Base-by-base conservation (phyloP, 2,797 vertebrate species). In the Oreortyx pictus region DNA sequence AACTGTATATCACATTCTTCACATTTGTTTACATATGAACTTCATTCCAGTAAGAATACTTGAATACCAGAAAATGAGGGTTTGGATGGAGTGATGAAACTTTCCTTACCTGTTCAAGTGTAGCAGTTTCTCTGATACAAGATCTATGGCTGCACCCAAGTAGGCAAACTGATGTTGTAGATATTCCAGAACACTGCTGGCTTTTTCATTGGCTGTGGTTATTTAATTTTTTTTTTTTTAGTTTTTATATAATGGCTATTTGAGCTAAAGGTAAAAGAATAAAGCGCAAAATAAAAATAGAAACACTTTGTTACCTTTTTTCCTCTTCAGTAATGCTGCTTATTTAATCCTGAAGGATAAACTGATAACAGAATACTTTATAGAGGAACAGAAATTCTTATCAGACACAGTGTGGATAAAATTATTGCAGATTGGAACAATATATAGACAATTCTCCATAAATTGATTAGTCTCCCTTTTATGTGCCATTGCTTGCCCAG, bases 391-490 rank as follows among this genome's bases (percentile, higher is more conserved):
- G 49, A 91, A 88, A 60, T 70, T 92, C 46, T 81, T 72, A 10
- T 23, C 57, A 13, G 22, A 61, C 46, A 39, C 14, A 81, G 43
- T 90, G n/a, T 9, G 22, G 10, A 68, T 13, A 65, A 94, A 86
- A 78, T 75, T 1, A 56, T 68, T 75, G 49, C 23, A 81, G 85
- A 94, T 74, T 65, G 17, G 64, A 87, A 68, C 25, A 35, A 68
- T 65, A 72, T 67, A 67, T 59, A 65, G 49, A 77, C 67, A 87
- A 85, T 68, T 92, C 33, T 68, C 59, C n/a, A 11, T 91, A 90
- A 62, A 85, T 85, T 72, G 82, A 67, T 89, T 82, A 70, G 82
- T 78, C 1, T 0, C 33, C 37, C 14, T 81, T 89, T 61, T 72
- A 56, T 82, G 46, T 94, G 62, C 70, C 29, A 19, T 54, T 47